Evolutionary conservation across 2,888 invertebrate genomes (phyloP).

Genomic region (Diaprepes abbreviatus): DNA sequence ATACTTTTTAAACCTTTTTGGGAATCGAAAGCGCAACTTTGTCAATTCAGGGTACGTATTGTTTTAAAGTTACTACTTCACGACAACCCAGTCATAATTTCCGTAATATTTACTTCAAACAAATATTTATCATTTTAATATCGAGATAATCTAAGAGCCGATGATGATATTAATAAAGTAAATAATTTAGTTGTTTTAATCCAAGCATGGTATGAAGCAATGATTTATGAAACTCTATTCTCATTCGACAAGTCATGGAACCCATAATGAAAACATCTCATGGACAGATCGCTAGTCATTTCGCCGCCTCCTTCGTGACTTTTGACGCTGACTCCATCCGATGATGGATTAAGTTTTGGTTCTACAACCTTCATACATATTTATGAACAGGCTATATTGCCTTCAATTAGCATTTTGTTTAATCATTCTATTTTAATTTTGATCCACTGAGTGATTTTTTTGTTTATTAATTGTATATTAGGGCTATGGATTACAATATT

Average conservation of each 20-base stretch:
- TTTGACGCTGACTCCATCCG: constrained; percentile 67
- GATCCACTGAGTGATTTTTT: constrained; percentile 43
- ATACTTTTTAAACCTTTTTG: no score
- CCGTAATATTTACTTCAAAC: background rate
- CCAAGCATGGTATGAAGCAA: constrained; percentile 31
- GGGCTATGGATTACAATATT: constrained; percentile 36
- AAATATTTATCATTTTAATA: constrained; percentile 19
- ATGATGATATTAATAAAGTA: constrained; percentile 34
- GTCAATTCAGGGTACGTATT: no score
- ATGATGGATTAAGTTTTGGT: constrained; percentile 65
- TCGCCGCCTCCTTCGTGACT: constrained; percentile 69
- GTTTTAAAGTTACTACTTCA: no score
- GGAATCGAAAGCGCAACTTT: no score
- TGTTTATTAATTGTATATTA: constrained; percentile 33
- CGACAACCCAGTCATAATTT: constrained; percentile 14
- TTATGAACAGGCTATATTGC: constrained; percentile 61
- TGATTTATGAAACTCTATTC: constrained; percentile 43
- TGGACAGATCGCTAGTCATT: constrained; percentile 69
- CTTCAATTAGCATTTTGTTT: constrained; percentile 67
- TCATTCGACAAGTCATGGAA: constrained; percentile 67
- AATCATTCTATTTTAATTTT: constrained; percentile 60
- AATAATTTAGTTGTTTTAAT: constrained; percentile 47
- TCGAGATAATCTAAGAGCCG: constrained; percentile 2
- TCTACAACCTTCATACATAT: constrained; percentile 62
- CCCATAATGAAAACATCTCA: constrained; percentile 69